Conservation (phyloP, 2,797 vertebrate genomes). For the Pristis pectinata region DNA sequence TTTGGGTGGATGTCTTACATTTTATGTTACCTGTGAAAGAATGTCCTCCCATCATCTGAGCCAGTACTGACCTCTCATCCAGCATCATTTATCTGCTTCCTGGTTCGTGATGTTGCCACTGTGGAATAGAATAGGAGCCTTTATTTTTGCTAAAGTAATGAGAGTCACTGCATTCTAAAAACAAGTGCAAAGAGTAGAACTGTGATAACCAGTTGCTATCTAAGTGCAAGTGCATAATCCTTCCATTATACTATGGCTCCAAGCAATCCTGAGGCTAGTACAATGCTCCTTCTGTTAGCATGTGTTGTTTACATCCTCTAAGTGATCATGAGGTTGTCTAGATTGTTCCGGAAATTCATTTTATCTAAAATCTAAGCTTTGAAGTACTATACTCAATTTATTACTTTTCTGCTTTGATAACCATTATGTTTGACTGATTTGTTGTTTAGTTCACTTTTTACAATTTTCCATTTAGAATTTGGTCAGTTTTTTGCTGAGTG, state of each 20-base stretch:
- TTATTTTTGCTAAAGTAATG: not conserved
- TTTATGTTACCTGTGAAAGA: not conserved
- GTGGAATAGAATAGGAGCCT: not conserved
- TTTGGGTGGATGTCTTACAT: not conserved
- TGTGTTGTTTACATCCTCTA: not conserved
- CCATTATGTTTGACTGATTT: not conserved
- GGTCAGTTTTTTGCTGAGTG: not conserved
- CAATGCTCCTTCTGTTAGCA: slow-evolving; percentile 4
- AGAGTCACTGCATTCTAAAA: not conserved
- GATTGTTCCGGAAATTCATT: not conserved
- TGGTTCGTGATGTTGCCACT: not conserved
- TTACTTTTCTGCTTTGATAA: not conserved
- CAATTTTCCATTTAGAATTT: not conserved
- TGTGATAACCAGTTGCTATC: not conserved
- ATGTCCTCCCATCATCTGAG: not conserved
- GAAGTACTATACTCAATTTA: not conserved
- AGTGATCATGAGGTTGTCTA: not conserved
- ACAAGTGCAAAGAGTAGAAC: not conserved
- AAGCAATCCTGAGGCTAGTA: not conserved
- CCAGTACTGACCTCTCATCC: not conserved
- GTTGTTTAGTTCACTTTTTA: not conserved
- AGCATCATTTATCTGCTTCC: not conserved
- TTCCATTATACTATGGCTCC: slow-evolving; percentile 1
- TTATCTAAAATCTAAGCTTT: not conserved
- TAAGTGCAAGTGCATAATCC: not conserved